phyloP scores from a whole-genome alignment of 2,797 vertebrate genomes.

The Coregonus ussuriensis region DNA sequence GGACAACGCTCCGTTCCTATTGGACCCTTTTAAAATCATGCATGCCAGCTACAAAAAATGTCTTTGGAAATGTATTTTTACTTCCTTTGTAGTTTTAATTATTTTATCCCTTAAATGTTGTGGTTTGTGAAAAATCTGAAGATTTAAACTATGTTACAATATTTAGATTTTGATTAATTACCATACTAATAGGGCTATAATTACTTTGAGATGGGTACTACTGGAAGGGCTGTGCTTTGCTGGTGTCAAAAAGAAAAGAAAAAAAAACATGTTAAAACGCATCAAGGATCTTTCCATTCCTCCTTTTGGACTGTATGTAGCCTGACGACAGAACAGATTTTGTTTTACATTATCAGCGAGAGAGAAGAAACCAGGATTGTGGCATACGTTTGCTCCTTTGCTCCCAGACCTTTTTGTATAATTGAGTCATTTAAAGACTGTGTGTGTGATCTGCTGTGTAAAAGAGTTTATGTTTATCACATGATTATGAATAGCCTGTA shows the following conservation, averaged over 20 bases:
- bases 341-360: no score
- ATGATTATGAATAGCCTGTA: no score
- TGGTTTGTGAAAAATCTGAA: constrained; percentile 72
- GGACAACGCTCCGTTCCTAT: constrained; percentile 66
- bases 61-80: constrained; percentile 67
- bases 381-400: no score
- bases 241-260: constrained; percentile 67
- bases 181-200: constrained; percentile 75
- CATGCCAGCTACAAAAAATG: constrained; percentile 75
- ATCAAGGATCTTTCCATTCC: no score
- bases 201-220: constrained; percentile 69
- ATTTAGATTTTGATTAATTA: constrained; percentile 72
- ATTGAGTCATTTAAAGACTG: no score
- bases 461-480: constrained; percentile 66
- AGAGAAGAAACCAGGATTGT: no score
- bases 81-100: constrained; percentile 64
- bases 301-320: no score
- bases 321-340: no score
- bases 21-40: constrained; percentile 78
- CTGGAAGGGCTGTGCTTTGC: constrained; percentile 76
- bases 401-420: no score
- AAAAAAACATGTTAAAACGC: no score
- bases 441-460: no score
- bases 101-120: constrained; percentile 44
- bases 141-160: constrained; percentile 61